Percentiles rank a stretch among this genome's conserved stretches.
These are phyloP conservation scores for Drosophila sturtevanti DNA, from an alignment of 1,140 invertebrate genomes.

Conservation along the genomic window DNA sequence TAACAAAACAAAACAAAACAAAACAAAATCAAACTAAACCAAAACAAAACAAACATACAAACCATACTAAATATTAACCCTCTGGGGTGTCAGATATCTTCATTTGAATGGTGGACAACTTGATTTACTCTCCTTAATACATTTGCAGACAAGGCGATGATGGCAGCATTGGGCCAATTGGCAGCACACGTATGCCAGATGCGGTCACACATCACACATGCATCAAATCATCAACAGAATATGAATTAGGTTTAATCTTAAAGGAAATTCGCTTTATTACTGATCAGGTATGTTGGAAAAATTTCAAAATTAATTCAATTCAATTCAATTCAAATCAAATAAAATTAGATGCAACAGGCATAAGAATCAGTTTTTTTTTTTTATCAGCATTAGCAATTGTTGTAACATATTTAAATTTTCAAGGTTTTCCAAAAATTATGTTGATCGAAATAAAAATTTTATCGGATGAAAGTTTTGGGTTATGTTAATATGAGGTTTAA, in stretches of 20 bases:
- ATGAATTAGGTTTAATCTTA: slow-evolving; percentile 96
- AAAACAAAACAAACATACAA: too few species aligned
- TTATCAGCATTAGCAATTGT: too few species aligned
- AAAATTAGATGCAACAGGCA: too few species aligned
- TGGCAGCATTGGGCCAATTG: slow-evolving; percentile 83
- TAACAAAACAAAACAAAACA: too few species aligned
- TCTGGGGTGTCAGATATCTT: neutral
- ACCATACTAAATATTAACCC: slow-evolving; percentile 22
- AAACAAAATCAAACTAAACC: too few species aligned
- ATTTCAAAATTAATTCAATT: neutral
- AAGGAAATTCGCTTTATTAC: slow-evolving; percentile 95
- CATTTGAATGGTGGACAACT: slow-evolving; percentile 7
- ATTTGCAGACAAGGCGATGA: slow-evolving; percentile 81
- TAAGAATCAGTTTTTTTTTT: too few species aligned
- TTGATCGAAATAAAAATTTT: too few species aligned
- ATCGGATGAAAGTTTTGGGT: too few species aligned
- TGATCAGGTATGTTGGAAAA: slow-evolving; percentile 85
- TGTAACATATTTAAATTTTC: too few species aligned
- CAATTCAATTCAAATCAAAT: too few species aligned
- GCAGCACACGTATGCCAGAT: slow-evolving; percentile 85
- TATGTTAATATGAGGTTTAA: too few species aligned
- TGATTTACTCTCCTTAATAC: neutral
- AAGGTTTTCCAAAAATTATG: too few species aligned
- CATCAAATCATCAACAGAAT: slow-evolving; percentile 90
- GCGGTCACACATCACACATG: slow-evolving; percentile 86